phyloP scores from a whole-genome alignment of 2,113 vertebrate species.

The Otocyon megalotis region DNA sequence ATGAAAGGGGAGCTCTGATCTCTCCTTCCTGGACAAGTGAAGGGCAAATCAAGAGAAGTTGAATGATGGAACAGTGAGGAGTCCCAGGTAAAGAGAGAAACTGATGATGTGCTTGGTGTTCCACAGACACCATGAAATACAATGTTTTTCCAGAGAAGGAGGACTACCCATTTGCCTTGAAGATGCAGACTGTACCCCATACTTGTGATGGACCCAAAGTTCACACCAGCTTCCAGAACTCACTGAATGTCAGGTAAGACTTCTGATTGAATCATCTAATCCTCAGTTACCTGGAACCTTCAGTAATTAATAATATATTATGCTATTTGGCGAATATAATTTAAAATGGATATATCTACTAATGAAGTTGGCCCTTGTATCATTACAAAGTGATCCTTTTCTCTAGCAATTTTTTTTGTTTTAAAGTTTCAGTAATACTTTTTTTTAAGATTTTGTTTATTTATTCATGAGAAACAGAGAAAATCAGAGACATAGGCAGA shows the following conservation, averaged over 20 bases:
- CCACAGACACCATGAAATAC: slow-evolving; percentile 83
- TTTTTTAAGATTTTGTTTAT: too few species aligned
- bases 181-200: slow-evolving; percentile 51
- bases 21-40: neutral
- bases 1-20: neutral
- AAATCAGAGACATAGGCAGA: too few species aligned
- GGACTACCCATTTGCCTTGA: slow-evolving; percentile 67
- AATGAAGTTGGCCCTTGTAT: neutral
- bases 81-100: neutral
- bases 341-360: neutral
- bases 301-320: neutral
- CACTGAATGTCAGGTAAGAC: slow-evolving; percentile 80
- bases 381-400: neutral
- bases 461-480: too few species aligned
- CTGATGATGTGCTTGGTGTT: neutral
- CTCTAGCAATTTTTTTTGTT: neutral
- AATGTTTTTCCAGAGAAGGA: slow-evolving; percentile 75
- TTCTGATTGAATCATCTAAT: neutral
- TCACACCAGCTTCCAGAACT: slow-evolving; percentile 79
- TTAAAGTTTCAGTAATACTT: neutral
- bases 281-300: neutral
- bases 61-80: neutral
- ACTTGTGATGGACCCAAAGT: slow-evolving; percentile 64
- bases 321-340: neutral
- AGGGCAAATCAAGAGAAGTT: neutral